Base-by-base conservation (phyloP, 1,140 invertebrate genomes). In the Dendrolimus kikuchii region DNA sequence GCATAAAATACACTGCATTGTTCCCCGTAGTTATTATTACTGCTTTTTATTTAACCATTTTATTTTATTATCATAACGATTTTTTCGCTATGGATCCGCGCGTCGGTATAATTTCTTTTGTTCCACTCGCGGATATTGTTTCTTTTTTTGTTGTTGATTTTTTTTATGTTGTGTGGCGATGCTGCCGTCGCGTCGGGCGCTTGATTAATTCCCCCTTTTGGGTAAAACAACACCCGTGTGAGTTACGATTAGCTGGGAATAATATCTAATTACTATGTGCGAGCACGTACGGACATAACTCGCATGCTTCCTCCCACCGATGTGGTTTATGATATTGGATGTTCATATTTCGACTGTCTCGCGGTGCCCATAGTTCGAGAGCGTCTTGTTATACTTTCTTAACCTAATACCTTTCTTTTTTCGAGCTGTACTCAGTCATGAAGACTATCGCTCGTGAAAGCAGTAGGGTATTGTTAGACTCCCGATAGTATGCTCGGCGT, bases 211-310 rank as follows among this genome's bases (percentile, higher is more conserved):
- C 79, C 71, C 82, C 82, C 77, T 81, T 81, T 81, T 61, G 65
- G 71, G 76, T 81, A 81, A 84, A 84, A 86, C 79, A 86, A 86
- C 79, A 79, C 72, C 78, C 77, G 77, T 78, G 71, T 72, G 69
- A 85, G 81, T 80, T 80, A 79, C 82, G 77, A 83, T 83, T 83
- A 86, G 77, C 65, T 61, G 71, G 74, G 69, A 67, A 72, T 86
- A 86, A 86, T 86, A 86, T 86, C 80, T 86, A 86, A 86, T 84
- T 86, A 83, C 80, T 83, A 84, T 84, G 82, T 70, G 69, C 65
- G 67, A 64, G 81, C 82, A 86, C 81, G 82, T 84, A 83, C 77
- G 62, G 59, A 71, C 79, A 79, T 86, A 86, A 83, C 81, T 86
- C 80, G 73, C 63, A 60, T 68, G 77, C 68, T 80, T 80, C 82